Percentiles rank a stretch among this genome's conserved stretches.
phyloP scores from a whole-genome alignment of 2,797 vertebrate genomes.

The Sitta carolinensis region DNA sequence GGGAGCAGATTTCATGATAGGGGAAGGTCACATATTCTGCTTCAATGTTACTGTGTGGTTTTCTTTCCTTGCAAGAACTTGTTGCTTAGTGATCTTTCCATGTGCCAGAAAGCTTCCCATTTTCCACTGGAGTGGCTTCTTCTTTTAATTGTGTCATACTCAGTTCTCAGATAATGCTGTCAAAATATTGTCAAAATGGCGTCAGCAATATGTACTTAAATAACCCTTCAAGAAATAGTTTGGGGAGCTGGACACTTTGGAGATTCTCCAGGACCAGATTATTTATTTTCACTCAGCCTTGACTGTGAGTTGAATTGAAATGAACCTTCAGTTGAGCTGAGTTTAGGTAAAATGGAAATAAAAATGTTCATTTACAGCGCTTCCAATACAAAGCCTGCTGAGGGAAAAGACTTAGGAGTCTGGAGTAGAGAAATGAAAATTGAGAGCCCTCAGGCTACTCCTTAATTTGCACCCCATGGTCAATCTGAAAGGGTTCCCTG shows the following conservation, averaged over 20 bases:
- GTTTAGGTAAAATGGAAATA: neutral
- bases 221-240: neutral
- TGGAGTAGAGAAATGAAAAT: neutral
- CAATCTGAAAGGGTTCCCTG: neutral
- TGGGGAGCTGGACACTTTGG: neutral
- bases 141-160: neutral
- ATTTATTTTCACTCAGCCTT: neutral
- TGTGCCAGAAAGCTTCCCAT: neutral
- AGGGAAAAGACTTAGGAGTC: neutral
- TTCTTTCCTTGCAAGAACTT: neutral
- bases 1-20: neutral
- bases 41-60: neutral
- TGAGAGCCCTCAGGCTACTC: neutral
- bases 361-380: neutral
- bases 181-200: neutral
- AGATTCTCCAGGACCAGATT: neutral
- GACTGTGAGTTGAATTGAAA: neutral
- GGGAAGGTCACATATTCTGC: neutral
- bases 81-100: neutral
- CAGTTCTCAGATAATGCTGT: neutral
- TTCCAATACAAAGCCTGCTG: neutral
- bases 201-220: neutral
- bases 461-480: neutral
- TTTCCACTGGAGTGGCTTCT: neutral
- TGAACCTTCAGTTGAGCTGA: neutral